phyloP scores from a whole-genome alignment of 2,797 vertebrate genomes.

The Salmo trutta region DNA sequence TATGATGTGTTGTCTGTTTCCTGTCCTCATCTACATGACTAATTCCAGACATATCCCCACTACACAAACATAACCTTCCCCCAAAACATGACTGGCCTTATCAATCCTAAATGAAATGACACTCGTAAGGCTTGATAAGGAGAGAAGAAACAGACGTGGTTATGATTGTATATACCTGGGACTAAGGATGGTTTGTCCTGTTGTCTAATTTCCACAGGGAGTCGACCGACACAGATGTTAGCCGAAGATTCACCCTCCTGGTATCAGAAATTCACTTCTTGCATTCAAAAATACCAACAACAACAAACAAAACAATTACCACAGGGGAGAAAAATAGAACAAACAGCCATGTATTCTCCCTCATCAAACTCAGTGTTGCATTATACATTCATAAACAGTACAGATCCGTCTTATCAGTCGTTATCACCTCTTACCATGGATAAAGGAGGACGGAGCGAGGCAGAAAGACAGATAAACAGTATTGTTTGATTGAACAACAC shows the following conservation, averaged over 20 bases:
- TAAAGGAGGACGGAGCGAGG: neutral
- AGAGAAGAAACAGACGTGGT: slow-evolving; percentile 4
- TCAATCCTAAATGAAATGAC: slow-evolving; percentile 21
- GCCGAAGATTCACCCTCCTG: neutral
- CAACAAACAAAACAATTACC: neutral
- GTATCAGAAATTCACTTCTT: neutral
- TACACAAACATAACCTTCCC: neutral
- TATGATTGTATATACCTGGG: neutral
- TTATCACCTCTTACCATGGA: neutral
- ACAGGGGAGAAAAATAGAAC: neutral
- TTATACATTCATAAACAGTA: slow-evolving; percentile 1
- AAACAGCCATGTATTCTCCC: neutral
- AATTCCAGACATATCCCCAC: slow-evolving; percentile 11
- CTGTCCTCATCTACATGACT: neutral
- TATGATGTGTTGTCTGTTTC: neutral
- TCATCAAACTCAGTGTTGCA: neutral
- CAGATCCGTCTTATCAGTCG: neutral
- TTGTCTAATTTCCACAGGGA: neutral
- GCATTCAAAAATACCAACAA: neutral
- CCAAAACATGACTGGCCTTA: slow-evolving; percentile 7
- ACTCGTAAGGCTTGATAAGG: slow-evolving; percentile 22
- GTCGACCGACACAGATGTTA: neutral
- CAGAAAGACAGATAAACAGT: neutral
- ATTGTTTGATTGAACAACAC: neutral
- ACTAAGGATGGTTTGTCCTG: neutral